Evolutionary conservation across 2,888 invertebrate genomes (phyloP), one percentile per base, ranked within the genome.

Genomic region (Malacosoma neustria): DNA sequence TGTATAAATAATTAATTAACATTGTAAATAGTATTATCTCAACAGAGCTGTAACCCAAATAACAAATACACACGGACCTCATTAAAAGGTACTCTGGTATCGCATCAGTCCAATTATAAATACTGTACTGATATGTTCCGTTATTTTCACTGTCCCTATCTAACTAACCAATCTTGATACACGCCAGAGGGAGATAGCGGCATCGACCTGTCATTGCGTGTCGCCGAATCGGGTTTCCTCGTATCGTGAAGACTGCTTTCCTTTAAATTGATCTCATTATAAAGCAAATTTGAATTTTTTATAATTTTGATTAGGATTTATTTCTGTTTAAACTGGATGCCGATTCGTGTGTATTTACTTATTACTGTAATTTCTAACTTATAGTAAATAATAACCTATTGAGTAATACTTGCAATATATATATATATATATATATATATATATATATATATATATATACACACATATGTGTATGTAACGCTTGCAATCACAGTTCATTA

Each of bases 61-160:
- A 56, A 57, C 51, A 61, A 54, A 61, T 55, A 68, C 61, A 59
- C 52, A 61, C 54, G 60, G 57, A 69, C 61, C 67, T 70, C 22
- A 68, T 69, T 70, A 64, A 58, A 61, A 63, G 49, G 39, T 46
- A 49, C 59, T 54, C 60, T 56, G 57, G 61, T 68, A 65, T 70
- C 61, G 59, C 54, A 41, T 62, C 58, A 62, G 48, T 53, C 63
- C 65, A 73, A 74, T 76, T 79, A 79, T 77, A 74, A 73, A 74
- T 71, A 79, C 67, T 57, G 22, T 52, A 57, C 61, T 66, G 70
- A 76, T 73, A 73, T 65, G 67, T 73, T 61, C 77, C 66, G 74
- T 77, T 77, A 73, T 57, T 49, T 54, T 43, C 41, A 44, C 33
- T 31, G 12, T 31, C 51, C 36, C 38, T 64, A 61, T 50, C 53